Evolutionary conservation across 2,888 invertebrate genomes (phyloP).

Genomic region (Ectobius pallidus): DNA sequence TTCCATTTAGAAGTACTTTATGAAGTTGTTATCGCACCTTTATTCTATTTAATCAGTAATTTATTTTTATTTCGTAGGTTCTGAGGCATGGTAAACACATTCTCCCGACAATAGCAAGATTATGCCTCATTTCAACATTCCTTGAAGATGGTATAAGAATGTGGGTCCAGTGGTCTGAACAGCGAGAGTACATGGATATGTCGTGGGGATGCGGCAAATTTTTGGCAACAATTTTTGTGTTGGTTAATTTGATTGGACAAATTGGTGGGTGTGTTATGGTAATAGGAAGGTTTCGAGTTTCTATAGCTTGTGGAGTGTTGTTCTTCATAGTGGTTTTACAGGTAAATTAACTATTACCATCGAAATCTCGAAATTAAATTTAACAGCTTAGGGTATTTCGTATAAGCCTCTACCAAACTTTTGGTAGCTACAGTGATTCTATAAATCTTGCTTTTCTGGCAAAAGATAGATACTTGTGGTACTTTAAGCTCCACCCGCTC

Average conservation of each 20-base stretch:
- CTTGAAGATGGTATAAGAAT: conserved; percentile 98
- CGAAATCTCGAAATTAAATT: background rate
- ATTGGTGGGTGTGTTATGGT: conserved; percentile 97
- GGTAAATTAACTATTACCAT: no score
- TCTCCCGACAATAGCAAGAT: conserved; percentile 91
- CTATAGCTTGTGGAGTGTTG: conserved; percentile 88
- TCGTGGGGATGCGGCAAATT: conserved; percentile 97
- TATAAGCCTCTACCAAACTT: no score
- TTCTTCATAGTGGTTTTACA: conserved; percentile 97
- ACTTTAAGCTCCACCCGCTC: no score
- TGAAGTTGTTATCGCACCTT: background rate
- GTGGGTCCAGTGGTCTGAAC: conserved; percentile 99
- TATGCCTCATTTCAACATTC: conserved; percentile 98
- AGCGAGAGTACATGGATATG: conserved; percentile 96
- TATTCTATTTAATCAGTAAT: background rate
- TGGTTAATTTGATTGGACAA: conserved; percentile 95
- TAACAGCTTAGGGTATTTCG: no score
- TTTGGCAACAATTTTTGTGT: conserved; percentile 92
- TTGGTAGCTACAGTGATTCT: no score
- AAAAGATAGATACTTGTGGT: no score
- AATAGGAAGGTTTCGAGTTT: conserved; percentile 87
- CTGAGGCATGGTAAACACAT: conserved; percentile 90
- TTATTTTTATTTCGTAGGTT: conserved; percentile 65
- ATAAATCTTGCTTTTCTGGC: no score
- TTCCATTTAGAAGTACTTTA: conserved; percentile 24